Evolutionary conservation across 2,113 vertebrate species (phyloP), one percentile per base, ranked within the genome.

Genomic region (Atlantisia rogersi): DNA sequence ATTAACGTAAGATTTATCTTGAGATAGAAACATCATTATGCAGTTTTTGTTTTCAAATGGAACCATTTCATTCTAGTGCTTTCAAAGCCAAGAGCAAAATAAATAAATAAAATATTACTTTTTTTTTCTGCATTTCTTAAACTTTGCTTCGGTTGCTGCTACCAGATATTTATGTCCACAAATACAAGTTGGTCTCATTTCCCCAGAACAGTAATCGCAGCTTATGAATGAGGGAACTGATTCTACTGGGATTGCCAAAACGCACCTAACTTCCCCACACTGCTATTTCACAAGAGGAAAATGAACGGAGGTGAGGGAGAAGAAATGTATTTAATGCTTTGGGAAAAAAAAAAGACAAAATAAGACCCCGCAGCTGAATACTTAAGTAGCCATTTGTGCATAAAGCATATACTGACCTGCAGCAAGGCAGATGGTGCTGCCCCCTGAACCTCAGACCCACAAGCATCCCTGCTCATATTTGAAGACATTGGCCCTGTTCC

Each of bases 81-180:
- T 97, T 95, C 82, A 95, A 97, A 87, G 77, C n/a, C 74, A 88
- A 73, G 22, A 90, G 39, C 16, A 85, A 97, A 92, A 82, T 85
- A 86, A 92, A 25, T 26, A 92, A 92, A 59, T 44, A 46, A 46
- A 7, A 2, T 5, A 15, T 12, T 76, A 1, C 2, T 24, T 24
- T 59, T 82, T 84, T 88, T 53, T 15, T 1, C 78, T 22, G 7
- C 6, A 42, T 60, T 95, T 95, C 74, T 76, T 93, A 76, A 91
- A 67, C 35, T 86, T 82, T 46, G 11, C 17, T 79, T 83, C 59
- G 59, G 55, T 76, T 6, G 1, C 69, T 65, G 20, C 73, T 94
- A 79, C 42, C 17, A 69, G 39, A 68, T 42, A 53, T 86, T 92
- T 79, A 69, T 67, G 58, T 82, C 37, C 59, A 73, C 50, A 87